phyloP scores from a whole-genome alignment of 2,797 vertebrate genomes.

The Serranus cabrilla region DNA sequence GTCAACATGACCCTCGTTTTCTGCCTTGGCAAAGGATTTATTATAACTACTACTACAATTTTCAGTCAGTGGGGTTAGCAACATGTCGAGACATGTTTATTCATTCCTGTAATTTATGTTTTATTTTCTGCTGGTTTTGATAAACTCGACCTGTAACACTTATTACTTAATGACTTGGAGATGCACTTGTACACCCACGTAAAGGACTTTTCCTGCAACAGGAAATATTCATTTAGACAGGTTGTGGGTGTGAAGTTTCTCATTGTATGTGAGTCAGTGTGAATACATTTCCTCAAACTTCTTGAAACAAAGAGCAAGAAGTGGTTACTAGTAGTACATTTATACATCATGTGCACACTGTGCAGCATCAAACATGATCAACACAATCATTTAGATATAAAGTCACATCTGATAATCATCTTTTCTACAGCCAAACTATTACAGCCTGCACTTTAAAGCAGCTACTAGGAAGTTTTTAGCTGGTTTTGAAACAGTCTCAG shows the following conservation, averaged over 20 bases:
- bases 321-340: not conserved
- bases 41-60: not conserved
- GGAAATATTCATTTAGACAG: constrained; percentile 54
- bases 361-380: too few species aligned
- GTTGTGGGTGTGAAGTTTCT: constrained; percentile 47
- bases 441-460: too few species aligned
- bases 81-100: constrained; percentile 25
- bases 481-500: too few species aligned
- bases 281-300: constrained; percentile 34
- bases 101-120: constrained; percentile 3
- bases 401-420: not conserved
- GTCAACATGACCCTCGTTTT: constrained; percentile 26
- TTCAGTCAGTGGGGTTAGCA: not conserved
- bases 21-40: constrained; percentile 25
- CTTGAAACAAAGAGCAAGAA: constrained; percentile 9
- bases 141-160: constrained; percentile 5
- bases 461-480: too few species aligned
- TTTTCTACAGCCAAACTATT: not conserved
- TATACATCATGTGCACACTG: not conserved
- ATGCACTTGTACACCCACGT: constrained; percentile 36
- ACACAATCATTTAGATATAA: not conserved
- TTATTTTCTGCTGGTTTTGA: constrained; percentile 14
- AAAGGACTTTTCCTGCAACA: constrained; percentile 48
- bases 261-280: constrained; percentile 50
- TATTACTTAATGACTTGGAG: constrained; percentile 10